Percentiles rank a stretch among this genome's conserved stretches.
These are phyloP conservation scores for Ictidomys tridecemlineatus DNA, from an alignment of 2,113 vertebrate genomes.

Conservation along the genomic window DNA sequence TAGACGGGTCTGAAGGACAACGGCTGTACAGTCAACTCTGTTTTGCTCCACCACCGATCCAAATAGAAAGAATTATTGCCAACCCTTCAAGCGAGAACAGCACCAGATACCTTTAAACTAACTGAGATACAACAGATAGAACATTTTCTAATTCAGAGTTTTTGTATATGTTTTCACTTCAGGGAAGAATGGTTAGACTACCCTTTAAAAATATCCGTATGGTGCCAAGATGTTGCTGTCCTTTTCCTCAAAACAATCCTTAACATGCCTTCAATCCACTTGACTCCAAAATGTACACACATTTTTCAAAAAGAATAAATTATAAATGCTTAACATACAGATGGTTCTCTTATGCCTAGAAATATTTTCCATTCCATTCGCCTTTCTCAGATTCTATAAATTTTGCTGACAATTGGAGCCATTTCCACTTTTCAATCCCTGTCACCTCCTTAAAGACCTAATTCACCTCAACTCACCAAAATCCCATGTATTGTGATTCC, in stretches of 20 bases:
- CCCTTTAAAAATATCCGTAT: constrained; percentile 1
- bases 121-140: not conserved
- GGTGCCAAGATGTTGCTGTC: constrained; percentile 49
- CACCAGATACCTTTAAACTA: constrained; percentile 43
- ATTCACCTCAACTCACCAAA: constrained; percentile 1
- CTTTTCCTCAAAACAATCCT: constrained; percentile 8
- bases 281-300: not conserved
- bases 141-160: constrained; percentile 57
- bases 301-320: not conserved
- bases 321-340: constrained; percentile 33
- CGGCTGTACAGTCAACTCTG: constrained; percentile 77
- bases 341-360: not conserved
- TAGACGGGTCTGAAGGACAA: constrained; percentile 83
- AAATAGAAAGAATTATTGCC: constrained; percentile 76
- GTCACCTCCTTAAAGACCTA: not conserved
- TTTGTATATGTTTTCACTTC: constrained; percentile 52
- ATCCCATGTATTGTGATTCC: not conserved
- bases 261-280: constrained; percentile 42
- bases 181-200: not conserved
- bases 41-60: constrained; percentile 68
- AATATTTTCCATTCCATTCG: constrained; percentile 40
- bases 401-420: constrained; percentile 33
- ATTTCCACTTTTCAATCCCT: not conserved
- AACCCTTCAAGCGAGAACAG: constrained; percentile 63
- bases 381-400: constrained; percentile 29